These are phyloP conservation scores for Chironomus striatipennis DNA, from an alignment of 1,140 invertebrate genomes.

Conservation along the genomic window DNA sequence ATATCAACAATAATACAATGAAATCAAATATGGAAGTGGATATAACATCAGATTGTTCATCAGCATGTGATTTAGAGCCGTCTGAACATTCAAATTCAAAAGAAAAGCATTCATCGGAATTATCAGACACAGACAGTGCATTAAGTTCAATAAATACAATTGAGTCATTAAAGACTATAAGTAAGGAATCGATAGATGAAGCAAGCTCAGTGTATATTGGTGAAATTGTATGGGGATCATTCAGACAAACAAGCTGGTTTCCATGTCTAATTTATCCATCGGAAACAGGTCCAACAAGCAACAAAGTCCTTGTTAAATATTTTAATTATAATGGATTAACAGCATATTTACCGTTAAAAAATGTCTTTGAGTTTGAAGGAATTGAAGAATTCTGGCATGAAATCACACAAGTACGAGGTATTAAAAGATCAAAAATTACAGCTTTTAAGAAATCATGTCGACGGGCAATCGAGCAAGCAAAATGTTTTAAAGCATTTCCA, in stretches of 20 bases:
- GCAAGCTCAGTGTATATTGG: not conserved
- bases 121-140: slow-evolving; percentile 9
- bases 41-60: not conserved
- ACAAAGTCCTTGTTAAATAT: slow-evolving; percentile 7
- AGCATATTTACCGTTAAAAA: not conserved
- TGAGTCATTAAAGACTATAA: not conserved
- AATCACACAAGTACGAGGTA: not conserved
- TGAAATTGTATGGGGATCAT: not conserved
- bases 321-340: not conserved
- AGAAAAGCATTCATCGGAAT: not conserved
- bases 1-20: not conserved
- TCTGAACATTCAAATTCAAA: not conserved
- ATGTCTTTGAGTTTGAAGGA: not conserved
- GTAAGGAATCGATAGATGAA: not conserved
- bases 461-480: slow-evolving; percentile 15
- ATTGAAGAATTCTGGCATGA: slow-evolving; percentile 10
- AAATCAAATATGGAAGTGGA: not conserved
- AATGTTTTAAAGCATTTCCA: not conserved
- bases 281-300: not conserved
- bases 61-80: not conserved
- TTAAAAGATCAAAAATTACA: not conserved
- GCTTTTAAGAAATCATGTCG: not conserved
- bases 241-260: not conserved
- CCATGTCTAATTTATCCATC: not conserved
- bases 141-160: not conserved